These are phyloP conservation scores for Danio rerio DNA, from an alignment of 2,113 vertebrate genomes.

Conservation along the genomic window DNA sequence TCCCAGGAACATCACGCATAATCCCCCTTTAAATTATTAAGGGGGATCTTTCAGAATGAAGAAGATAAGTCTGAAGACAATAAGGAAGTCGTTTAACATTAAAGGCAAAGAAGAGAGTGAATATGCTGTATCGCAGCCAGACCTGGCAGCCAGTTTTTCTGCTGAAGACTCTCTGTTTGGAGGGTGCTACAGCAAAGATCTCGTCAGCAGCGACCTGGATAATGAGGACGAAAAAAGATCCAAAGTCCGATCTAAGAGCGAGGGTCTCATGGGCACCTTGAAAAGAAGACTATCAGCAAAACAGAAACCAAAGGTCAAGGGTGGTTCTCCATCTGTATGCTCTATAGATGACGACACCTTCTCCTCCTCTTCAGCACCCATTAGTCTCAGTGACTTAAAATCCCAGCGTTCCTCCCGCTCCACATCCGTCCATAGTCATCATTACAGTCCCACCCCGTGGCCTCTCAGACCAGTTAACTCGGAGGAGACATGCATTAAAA, in stretches of 20 bases:
- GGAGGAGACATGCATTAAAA: conserved; percentile 85
- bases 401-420: conserved; percentile 90
- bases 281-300: conserved; percentile 94
- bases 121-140: conserved; percentile 92
- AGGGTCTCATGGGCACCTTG: conserved; percentile 94
- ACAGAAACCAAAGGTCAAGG: conserved; percentile 93
- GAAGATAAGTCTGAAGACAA: conserved; percentile 99
- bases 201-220: conserved; percentile 40
- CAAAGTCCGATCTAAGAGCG: conserved; percentile 89
- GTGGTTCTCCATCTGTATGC: conserved; percentile 80
- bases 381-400: conserved; percentile 90
- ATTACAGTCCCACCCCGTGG: conserved; percentile 97
- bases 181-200: conserved; percentile 80
- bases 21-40: conserved; percentile 32
- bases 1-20: conserved; percentile 35
- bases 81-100: conserved; percentile 96
- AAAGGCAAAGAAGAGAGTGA: conserved; percentile 97
- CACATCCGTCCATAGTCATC: conserved; percentile 89
- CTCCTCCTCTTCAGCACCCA: conserved; percentile 89
- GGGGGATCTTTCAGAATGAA: conserved; percentile 83
- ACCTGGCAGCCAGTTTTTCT: conserved; percentile 85
- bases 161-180: conserved; percentile 94
- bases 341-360: conserved; percentile 89
- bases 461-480: conserved; percentile 90
- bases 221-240: conserved; percentile 83